These are phyloP conservation scores for Ctenicera cuprea DNA, from an alignment of 2,888 invertebrate genomes.

Conservation along the genomic window DNA sequence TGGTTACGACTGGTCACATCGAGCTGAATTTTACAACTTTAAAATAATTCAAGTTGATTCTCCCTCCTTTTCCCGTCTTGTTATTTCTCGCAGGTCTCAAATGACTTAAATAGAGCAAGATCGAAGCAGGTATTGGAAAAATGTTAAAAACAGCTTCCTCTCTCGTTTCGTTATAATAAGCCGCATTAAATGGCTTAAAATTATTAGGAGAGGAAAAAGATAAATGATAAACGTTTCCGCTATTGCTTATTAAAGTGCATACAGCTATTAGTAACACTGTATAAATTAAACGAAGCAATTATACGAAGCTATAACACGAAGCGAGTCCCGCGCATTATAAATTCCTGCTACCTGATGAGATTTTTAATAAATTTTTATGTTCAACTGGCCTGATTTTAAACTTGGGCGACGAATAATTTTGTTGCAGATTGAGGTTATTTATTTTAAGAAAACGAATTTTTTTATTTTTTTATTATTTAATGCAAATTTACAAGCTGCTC, in stretches of 20 bases:
- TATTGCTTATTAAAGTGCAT: conserved; percentile 30
- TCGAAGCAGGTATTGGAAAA: conserved; percentile 20
- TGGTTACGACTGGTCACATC: conserved; percentile 27
- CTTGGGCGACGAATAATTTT: no score
- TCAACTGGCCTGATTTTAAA: not conserved
- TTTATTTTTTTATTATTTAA: no score
- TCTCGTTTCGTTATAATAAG: conserved; percentile 5
- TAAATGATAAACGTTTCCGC: conserved; percentile 34
- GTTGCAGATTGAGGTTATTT: no score
- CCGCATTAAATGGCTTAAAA: not conserved
- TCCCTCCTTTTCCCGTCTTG: not conserved
- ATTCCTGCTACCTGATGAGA: not conserved
- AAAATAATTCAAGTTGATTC: conserved; percentile 8
- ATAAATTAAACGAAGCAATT: conserved; percentile 31
- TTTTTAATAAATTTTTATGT: not conserved
- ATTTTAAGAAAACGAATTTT: no score
- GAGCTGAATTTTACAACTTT: conserved; percentile 23
- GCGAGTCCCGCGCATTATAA: not conserved
- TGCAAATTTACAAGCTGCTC: no score
- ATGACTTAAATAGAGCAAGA: conserved; percentile 2
- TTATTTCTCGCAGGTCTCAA: conserved; percentile 1
- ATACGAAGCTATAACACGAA: conserved; percentile 12
- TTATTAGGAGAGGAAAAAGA: conserved; percentile 20
- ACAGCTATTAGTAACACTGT: conserved; percentile 27
- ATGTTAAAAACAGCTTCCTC: conserved; percentile 9